Percentiles rank a stretch among this genome's conserved stretches.
Conservation (phyloP, 2,113 vertebrate genomes). For the Myanophis thanlyinensis region DNA sequence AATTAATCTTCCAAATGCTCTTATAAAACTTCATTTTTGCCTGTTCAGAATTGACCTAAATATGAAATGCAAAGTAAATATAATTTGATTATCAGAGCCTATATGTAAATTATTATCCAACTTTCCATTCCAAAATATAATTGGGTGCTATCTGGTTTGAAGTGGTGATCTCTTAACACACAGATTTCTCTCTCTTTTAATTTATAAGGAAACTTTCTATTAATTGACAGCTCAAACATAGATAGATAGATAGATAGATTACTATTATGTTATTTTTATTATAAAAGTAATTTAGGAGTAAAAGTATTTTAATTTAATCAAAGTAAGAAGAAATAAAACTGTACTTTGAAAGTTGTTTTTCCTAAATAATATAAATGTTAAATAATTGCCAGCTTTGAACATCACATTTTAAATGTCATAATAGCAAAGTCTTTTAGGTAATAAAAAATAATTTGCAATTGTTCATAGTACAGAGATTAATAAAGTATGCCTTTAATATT, state of each 20-base stretch:
- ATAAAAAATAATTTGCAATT: slow-evolving; percentile 17
- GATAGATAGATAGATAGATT: background rate
- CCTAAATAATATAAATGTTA: slow-evolving; percentile 1
- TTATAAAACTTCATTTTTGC: background rate
- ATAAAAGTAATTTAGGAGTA: background rate
- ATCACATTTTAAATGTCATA: slow-evolving; percentile 7
- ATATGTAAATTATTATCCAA: background rate
- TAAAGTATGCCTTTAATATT: background rate
- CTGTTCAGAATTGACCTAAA: background rate
- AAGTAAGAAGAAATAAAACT: slow-evolving; percentile 18
- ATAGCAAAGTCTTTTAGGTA: slow-evolving; percentile 11
- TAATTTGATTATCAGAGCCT: background rate
- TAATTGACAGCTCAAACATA: slow-evolving; percentile 21
- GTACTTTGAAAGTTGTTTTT: background rate
- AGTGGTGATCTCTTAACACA: background rate
- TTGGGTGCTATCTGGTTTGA: background rate
- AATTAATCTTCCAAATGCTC: background rate
- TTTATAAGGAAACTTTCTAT: background rate
- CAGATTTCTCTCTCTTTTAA: background rate
- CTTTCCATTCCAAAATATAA: background rate
- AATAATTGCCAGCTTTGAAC: slow-evolving; percentile 7
- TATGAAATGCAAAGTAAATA: background rate
- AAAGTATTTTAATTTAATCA: background rate
- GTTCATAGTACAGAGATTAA: slow-evolving; percentile 13
- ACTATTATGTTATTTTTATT: background rate